Conservation (phyloP, 1,140 invertebrate species). For the Galleria mellonella region DNA sequence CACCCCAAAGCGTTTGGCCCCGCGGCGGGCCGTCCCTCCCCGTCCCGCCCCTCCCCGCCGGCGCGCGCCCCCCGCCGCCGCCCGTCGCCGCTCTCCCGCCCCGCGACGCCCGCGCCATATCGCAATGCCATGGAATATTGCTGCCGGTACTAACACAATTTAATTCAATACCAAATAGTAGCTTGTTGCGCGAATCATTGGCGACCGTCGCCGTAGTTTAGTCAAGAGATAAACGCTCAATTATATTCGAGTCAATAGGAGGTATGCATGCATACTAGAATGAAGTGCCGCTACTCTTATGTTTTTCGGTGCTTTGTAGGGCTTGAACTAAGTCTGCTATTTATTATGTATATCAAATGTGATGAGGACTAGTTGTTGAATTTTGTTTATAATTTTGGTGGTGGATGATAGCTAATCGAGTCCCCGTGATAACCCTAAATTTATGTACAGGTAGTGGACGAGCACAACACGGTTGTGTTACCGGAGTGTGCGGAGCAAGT, state of each 20-base stretch:
- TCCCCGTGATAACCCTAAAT: neutral
- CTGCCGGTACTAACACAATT: constrained; percentile 75
- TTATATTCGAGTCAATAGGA: constrained; percentile 10
- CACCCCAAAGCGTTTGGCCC: constrained; percentile 52
- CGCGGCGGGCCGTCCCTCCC: constrained; percentile 17
- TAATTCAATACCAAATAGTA: constrained; percentile 66
- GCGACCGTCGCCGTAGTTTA: neutral
- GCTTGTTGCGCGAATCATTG: constrained; percentile 36
- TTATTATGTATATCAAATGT: constrained; percentile 6
- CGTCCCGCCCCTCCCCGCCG: constrained; percentile 17
- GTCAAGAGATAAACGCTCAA: neutral
- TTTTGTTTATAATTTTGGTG: neutral
- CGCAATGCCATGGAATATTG: constrained; percentile 70
- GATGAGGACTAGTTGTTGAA: constrained; percentile 1
- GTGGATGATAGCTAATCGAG: neutral
- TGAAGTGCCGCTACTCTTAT: constrained; percentile 5
- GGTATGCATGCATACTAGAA: constrained; percentile 22
- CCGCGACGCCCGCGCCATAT: constrained; percentile 60
- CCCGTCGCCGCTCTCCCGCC: constrained; percentile 48
- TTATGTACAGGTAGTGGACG: constrained; percentile 83
- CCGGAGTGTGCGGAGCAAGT: constrained; percentile 79
- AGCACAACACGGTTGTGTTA: constrained; percentile 80
- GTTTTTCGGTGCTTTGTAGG: constrained; percentile 33
- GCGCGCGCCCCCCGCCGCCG: constrained; percentile 33
- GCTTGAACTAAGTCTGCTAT: constrained; percentile 18